Percentiles rank a stretch among this genome's conserved stretches.
phyloP scores from a whole-genome alignment of 2,888 invertebrate species.

The Leptinotarsa tumamoca region DNA sequence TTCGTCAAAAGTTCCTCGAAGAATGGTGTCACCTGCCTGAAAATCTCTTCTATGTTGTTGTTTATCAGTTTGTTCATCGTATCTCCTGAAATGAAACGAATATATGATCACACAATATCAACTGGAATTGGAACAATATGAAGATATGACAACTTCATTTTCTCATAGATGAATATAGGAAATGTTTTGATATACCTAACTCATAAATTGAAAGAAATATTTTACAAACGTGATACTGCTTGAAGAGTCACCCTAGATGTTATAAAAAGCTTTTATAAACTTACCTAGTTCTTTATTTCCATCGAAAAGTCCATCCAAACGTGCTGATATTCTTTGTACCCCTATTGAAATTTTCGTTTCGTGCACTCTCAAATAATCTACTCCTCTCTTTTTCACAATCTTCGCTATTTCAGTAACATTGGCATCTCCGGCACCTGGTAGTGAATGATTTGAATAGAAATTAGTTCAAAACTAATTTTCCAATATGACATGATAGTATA shows the following conservation, averaged over 20 bases:
- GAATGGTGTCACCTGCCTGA: conserved; percentile 59
- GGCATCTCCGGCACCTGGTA: neutral
- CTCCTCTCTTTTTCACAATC: neutral
- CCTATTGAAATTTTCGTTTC: neutral
- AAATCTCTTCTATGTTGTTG: conserved; percentile 58
- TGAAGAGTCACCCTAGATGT: no score
- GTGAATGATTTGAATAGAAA: neutral
- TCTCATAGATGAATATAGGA: no score
- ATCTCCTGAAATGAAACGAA: neutral
- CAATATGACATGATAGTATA: no score
- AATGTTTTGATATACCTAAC: no score
- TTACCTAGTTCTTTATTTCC: conserved; percentile 1
- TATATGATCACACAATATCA: neutral
- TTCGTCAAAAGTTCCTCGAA: conserved; percentile 49
- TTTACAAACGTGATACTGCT: no score
- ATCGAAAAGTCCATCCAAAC: neutral
- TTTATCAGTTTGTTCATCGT: conserved; percentile 47
- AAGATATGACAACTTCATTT: no score
- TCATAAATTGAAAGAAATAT: no score
- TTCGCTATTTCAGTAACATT: neutral
- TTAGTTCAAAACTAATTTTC: no score
- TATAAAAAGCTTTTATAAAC: no score
- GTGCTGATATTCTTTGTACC: neutral
- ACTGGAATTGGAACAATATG: no score
- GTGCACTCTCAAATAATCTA: neutral